Percentiles rank a stretch among this genome's conserved stretches.
phyloP scores from a whole-genome alignment of 35 echinoderm and acorn worm genomes.

The Heliocidaris erythrogramma region DNA sequence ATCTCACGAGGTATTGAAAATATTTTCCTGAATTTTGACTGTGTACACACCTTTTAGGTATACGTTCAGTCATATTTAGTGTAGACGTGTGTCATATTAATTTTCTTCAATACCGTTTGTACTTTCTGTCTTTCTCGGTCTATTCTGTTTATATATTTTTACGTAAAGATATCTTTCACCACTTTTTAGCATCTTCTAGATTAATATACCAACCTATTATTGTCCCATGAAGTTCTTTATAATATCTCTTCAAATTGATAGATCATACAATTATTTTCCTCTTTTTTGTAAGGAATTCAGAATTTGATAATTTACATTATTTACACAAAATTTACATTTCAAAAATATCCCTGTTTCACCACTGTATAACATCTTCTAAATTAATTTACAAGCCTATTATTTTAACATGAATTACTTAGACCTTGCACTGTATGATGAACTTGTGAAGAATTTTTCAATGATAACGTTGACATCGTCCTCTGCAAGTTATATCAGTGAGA shows the following conservation, averaged over 20 bases:
- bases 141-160: not conserved
- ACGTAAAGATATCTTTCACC: not conserved
- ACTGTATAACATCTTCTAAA: not conserved
- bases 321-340: not conserved
- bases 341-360: not conserved
- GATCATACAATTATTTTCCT: not conserved
- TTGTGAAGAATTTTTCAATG: not conserved
- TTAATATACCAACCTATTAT: not conserved
- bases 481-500: not conserved
- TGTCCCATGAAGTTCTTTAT: not conserved
- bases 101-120: not conserved
- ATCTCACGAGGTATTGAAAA: constrained; percentile 70
- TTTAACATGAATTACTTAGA: not conserved
- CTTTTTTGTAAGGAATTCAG: not conserved
- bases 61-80: not conserved
- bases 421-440: not conserved
- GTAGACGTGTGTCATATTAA: not conserved
- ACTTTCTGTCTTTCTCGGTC: not conserved
- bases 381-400: too few species aligned
- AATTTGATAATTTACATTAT: not conserved
- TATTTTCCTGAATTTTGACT: not conserved
- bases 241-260: not conserved
- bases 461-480: not conserved
- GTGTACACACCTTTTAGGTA: not conserved
- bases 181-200: not conserved